Percentiles rank a stretch among this genome's conserved stretches.
phyloP scores from a whole-genome alignment of 2,888 invertebrate species.

The Miltochrista miniata region DNA sequence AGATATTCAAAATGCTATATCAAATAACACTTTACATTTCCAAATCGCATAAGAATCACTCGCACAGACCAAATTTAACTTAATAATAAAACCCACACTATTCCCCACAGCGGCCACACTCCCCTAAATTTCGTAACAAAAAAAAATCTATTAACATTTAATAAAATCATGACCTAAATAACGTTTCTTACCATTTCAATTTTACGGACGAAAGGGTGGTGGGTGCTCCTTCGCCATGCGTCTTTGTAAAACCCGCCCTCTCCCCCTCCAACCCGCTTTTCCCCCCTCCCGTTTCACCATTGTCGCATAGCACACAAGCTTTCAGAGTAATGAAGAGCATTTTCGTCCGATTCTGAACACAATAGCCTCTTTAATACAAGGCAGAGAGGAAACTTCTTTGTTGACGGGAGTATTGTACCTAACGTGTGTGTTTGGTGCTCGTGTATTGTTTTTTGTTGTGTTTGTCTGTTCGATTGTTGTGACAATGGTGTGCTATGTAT shows the following conservation, averaged over 20 bases:
- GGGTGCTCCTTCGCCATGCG: constrained; percentile 70
- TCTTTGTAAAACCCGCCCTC: constrained; percentile 65
- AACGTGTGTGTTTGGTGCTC: constrained; percentile 72
- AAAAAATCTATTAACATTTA: constrained; percentile 75
- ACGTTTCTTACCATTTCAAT: constrained; percentile 82
- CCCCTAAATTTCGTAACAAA: constrained; percentile 32
- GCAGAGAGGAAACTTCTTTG: constrained; percentile 79
- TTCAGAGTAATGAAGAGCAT: constrained; percentile 85
- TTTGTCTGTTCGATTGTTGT: constrained; percentile 73
- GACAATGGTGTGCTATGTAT: constrained; percentile 54
- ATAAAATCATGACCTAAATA: constrained; percentile 83
- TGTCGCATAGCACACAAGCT: constrained; percentile 82
- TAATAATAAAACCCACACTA: constrained; percentile 20
- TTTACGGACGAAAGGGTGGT: constrained; percentile 81
- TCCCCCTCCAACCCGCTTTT: constrained; percentile 26
- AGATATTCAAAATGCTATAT: neutral
- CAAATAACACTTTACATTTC: neutral
- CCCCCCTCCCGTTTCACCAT: constrained; percentile 60
- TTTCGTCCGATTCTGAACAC: constrained; percentile 82
- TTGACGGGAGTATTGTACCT: constrained; percentile 68
- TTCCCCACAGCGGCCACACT: constrained; percentile 28
- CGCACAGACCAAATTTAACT: constrained; percentile 9
- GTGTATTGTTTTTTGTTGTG: constrained; percentile 56
- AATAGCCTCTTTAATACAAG: constrained; percentile 80
- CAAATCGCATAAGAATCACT: constrained; percentile 12